These are phyloP conservation scores for Thalassarche chlororhynchos DNA, from an alignment of 2,113 vertebrate genomes.

Conservation along the genomic window DNA sequence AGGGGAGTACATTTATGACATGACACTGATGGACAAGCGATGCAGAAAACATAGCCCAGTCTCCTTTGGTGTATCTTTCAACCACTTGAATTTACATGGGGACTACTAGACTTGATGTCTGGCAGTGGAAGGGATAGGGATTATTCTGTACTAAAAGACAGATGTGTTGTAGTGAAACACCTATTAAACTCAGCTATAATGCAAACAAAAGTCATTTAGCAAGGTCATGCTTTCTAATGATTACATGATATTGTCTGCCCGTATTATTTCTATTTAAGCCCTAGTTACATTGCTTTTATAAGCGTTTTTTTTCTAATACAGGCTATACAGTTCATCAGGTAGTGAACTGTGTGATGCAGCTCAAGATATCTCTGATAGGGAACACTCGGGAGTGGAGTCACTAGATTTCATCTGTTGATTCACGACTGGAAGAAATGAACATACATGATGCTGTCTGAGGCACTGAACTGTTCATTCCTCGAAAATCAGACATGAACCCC, in stretches of 20 bases:
- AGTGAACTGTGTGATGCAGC: background rate
- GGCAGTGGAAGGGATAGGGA: slow-evolving; percentile 2
- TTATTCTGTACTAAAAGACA: background rate
- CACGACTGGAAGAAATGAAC: background rate
- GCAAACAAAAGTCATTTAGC: slow-evolving; percentile 1
- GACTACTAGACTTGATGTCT: slow-evolving; percentile 48
- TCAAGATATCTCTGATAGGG: background rate
- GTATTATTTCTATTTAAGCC: background rate
- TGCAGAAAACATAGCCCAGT: background rate
- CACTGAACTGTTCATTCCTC: background rate
- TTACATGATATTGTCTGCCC: background rate
- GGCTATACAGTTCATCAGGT: background rate
- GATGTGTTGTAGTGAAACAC: background rate
- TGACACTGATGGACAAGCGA: background rate
- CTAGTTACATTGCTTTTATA: background rate
- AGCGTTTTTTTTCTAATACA: background rate
- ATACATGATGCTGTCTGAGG: background rate
- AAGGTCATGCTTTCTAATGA: background rate
- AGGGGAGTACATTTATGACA: background rate
- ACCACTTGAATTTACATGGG: slow-evolving; percentile 17
- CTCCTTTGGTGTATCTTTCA: background rate
- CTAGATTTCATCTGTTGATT: background rate
- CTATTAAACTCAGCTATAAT: background rate
- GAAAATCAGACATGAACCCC: background rate
- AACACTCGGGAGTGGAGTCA: background rate